Evolutionary conservation across 2,888 invertebrate genomes (phyloP), one percentile per base, ranked within the genome.

Genomic region (Anticlea derivata): DNA sequence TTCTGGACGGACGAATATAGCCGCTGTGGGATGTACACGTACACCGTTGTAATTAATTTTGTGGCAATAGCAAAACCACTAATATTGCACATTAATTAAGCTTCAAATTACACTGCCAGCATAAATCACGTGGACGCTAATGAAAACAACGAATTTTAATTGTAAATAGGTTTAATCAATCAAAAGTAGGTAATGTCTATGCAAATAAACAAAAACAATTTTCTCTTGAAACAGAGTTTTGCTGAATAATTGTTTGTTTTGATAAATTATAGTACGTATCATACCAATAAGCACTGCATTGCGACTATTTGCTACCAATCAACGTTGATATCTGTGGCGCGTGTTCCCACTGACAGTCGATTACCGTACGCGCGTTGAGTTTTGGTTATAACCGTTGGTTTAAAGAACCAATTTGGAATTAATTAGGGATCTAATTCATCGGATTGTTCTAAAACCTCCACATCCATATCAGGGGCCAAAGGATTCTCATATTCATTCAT

Each of bases 401-500:
- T n/a, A n/a, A n/a, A n/a, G n/a, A n/a, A n/a, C n/a, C n/a, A n/a
- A n/a, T n/a, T n/a, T n/a, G n/a, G n/a, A n/a, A n/a, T n/a, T n/a
- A 5, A 12, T n/a, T 26, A 7, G 23, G 7, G 1, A 2, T 27
- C 1, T 10, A 10, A 4, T 27, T 31, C 22, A 5, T 41, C 20
- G 5, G 45, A 37, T 4, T 30, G 10, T 1, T 46, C 46, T 31
- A 31, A 20, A 29, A 31, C 6, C 29, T 48, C 40, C 1, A 22
- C 4, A n/a, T 12, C 12, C 13, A 27, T 33, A 17, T 47, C 48
- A 13, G 10, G 10, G 5, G 23, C 33, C 17, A 45, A 27, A 11
- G 44, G 38, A 17, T 24, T 34, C 5, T 65, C 78, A 39, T 84
- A 90, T 43, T 82, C 86, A 61, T 86, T 86, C 88, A 89, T 89